These are phyloP conservation scores for Sclerodermus sp. DNA, from an alignment of 2,888 invertebrate species.

Conservation along the genomic window DNA sequence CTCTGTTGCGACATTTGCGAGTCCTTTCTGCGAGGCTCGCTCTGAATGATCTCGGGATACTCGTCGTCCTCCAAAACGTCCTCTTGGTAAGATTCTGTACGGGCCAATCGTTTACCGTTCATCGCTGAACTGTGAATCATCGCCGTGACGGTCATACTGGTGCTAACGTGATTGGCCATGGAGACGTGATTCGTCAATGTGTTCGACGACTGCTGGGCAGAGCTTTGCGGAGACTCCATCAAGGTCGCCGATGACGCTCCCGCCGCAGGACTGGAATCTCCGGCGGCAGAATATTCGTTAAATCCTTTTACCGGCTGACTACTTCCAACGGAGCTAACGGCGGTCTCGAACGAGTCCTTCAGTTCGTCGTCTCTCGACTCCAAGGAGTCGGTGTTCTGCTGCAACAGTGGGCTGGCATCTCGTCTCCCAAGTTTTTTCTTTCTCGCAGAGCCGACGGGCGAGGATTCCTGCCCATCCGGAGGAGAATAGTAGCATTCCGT, in stretches of 20 bases:
- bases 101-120: conserved; percentile 53
- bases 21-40: conserved; percentile 46
- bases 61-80: conserved; percentile 45
- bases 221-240: conserved; percentile 37
- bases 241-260: conserved; percentile 21
- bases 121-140: conserved; percentile 55
- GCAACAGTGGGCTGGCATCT: conserved; percentile 51
- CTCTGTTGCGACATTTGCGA: conserved; percentile 45
- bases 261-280: conserved; percentile 37
- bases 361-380: conserved; percentile 63
- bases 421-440: conserved; percentile 48
- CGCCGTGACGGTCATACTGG: conserved; percentile 57
- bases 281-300: conserved; percentile 46
- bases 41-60: conserved; percentile 42
- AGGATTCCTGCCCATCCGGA: conserved; percentile 42
- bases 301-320: conserved; percentile 45
- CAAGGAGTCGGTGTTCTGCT: conserved; percentile 61
- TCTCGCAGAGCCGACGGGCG: conserved; percentile 35
- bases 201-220: conserved; percentile 47
- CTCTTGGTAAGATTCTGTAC: conserved; percentile 48
- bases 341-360: conserved; percentile 63
- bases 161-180: conserved; percentile 52
- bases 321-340: conserved; percentile 56
- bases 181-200: conserved; percentile 53
- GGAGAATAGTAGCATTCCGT: conserved; percentile 43